phyloP scores from a whole-genome alignment of 2,797 vertebrate species.

The Lagocephalus sceleratus region DNA sequence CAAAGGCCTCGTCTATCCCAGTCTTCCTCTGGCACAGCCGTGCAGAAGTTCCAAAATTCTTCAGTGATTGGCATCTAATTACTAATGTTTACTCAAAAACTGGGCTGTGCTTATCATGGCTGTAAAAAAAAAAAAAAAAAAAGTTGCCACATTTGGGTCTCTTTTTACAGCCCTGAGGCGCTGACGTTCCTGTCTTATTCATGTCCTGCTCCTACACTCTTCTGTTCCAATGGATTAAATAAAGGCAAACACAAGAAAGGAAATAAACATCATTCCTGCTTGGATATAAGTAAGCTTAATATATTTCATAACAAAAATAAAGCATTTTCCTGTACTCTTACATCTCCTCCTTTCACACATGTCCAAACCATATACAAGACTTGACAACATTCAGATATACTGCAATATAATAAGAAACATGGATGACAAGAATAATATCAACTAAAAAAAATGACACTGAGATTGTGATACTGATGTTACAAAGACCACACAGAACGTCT shows the following conservation, averaged over 20 bases:
- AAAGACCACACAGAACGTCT: constrained; percentile 47
- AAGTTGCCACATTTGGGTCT: constrained; percentile 25
- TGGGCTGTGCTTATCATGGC: not conserved
- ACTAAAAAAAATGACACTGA: constrained; percentile 52
- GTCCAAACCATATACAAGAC: constrained; percentile 81
- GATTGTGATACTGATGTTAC: constrained; percentile 58
- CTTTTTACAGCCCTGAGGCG: constrained; percentile 10
- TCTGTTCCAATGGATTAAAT: constrained; percentile 82
- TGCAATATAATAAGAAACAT: constrained; percentile 78
- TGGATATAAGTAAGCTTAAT: constrained; percentile 88
- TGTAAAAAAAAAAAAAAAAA: constrained; percentile 6
- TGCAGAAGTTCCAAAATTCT: not conserved
- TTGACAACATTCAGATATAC: constrained; percentile 81
- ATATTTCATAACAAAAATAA: constrained; percentile 93
- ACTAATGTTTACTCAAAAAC: constrained; percentile 4
- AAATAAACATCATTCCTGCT: constrained; percentile 81
- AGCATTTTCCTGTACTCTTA: constrained; percentile 85
- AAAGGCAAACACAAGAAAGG: constrained; percentile 83
- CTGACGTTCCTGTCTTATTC: constrained; percentile 5
- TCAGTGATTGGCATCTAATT: constrained; percentile 8
- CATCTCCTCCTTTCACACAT: constrained; percentile 71
- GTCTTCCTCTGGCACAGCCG: not conserved
- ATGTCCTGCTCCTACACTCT: constrained; percentile 8
- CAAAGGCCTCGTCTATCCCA: not conserved
- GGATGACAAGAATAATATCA: constrained; percentile 48